A percentile compares a stretch with the other conserved stretches of the same genome.
These are phyloP conservation scores for Urophycis tenuis DNA, from an alignment of 2,797 vertebrate species.

Conservation along the genomic window DNA sequence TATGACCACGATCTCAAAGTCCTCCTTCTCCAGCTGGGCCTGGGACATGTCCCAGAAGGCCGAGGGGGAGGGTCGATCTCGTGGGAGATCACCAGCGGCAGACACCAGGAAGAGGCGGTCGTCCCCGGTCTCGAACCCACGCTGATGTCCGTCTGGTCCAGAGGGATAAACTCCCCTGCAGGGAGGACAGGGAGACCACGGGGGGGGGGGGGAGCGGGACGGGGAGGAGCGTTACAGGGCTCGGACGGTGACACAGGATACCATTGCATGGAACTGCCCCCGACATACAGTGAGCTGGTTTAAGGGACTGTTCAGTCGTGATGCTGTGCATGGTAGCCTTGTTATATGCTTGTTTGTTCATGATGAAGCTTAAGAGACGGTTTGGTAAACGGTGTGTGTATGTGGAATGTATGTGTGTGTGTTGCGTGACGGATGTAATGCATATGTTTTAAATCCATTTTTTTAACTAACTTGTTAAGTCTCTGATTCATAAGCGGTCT, in stretches of 20 bases:
- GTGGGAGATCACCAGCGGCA: slow-evolving; percentile 90
- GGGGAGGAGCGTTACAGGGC: neutral
- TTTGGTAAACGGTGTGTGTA: no score
- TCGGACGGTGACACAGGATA: neutral
- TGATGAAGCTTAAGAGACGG: neutral
- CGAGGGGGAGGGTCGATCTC: slow-evolving; percentile 84
- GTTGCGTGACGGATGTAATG: no score
- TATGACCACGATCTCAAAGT: slow-evolving; percentile 97
- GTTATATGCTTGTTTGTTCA: neutral
- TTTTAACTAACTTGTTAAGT: no score
- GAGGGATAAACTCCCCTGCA: slow-evolving; percentile 89
- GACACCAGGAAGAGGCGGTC: slow-evolving; percentile 96
- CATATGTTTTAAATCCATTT: no score
- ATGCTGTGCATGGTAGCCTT: neutral
- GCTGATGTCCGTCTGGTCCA: slow-evolving; percentile 96
- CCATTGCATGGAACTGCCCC: no score
- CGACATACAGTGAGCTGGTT: neutral
- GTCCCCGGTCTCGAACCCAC: slow-evolving; percentile 95
- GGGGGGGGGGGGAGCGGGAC: neutral
- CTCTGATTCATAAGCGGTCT: neutral
- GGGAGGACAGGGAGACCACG: neutral
- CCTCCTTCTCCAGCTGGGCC: slow-evolving; percentile 86
- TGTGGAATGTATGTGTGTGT: no score
- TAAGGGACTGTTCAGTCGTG: neutral
- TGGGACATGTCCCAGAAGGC: slow-evolving; percentile 95